Percentiles rank a stretch among this genome's conserved stretches.
These are phyloP conservation scores for Apeltes quadracus DNA, from an alignment of 2,113 vertebrate genomes.

Conservation along the genomic window DNA sequence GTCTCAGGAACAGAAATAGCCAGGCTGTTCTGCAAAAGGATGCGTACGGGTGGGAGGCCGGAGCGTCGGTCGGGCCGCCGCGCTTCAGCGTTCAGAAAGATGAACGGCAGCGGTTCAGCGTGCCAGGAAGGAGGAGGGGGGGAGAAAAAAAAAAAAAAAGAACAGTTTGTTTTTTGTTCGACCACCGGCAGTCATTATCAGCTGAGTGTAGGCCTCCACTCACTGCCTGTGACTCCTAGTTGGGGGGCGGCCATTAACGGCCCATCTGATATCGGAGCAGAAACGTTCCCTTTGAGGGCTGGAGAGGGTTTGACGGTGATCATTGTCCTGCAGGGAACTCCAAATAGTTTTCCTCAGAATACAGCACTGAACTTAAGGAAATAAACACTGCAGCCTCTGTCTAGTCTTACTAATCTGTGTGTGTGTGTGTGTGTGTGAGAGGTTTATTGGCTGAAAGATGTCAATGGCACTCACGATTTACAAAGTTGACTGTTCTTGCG, in stretches of 20 bases:
- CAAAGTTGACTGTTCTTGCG: slow-evolving; percentile 19
- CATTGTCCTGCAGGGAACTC: background rate
- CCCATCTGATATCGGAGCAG: slow-evolving; percentile 26
- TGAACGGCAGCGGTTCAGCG: slow-evolving; percentile 30
- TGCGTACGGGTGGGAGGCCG: slow-evolving; percentile 47
- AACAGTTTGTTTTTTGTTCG: slow-evolving; percentile 51
- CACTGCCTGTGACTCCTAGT: slow-evolving; percentile 42
- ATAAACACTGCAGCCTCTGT: slow-evolving; percentile 4
- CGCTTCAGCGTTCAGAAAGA: slow-evolving; percentile 35
- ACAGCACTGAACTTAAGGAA: background rate
- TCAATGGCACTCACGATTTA: slow-evolving; percentile 42
- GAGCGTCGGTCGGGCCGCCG: no score
- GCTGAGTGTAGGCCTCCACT: slow-evolving; percentile 45
- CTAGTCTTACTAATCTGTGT: background rate
- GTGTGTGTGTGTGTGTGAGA: slow-evolving; percentile 3
- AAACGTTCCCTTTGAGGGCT: background rate
- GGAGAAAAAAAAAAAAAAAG: background rate
- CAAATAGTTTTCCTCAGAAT: slow-evolving; percentile 5
- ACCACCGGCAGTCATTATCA: slow-evolving; percentile 59
- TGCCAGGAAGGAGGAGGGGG: slow-evolving; percentile 13
- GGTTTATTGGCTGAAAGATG: slow-evolving; percentile 43
- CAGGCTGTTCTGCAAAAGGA: slow-evolving; percentile 34
- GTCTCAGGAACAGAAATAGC: slow-evolving; percentile 47
- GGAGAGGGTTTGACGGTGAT: background rate
- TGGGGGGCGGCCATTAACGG: slow-evolving; percentile 35